Evolutionary conservation across 2,797 vertebrate genomes (phyloP), one percentile per base, ranked within the genome.

Genomic region (Microhierax caerulescens): DNA sequence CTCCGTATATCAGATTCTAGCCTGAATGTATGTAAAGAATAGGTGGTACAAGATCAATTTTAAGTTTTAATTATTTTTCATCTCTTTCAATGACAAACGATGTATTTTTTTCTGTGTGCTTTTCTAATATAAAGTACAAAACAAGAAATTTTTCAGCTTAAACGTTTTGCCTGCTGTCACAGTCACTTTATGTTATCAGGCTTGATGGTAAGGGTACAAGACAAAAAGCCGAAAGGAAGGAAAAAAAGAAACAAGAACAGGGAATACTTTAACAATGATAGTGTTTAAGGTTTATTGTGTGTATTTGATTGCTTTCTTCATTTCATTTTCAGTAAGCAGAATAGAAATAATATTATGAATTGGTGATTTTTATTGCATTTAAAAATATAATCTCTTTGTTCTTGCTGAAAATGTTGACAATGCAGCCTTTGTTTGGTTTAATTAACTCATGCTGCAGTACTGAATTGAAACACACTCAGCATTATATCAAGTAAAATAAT

Each of bases 31-130:
- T 76, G 60, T 92, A 95, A 95, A 93, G 87, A 98, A 82, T 95
- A 98, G 95, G 86, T 97, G 92, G 67, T 37, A 9, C 81, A 90
- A 74, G 85, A 86, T 96, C 87, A 77, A 80, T 90, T 96, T 93
- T 90, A 94, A 97, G 95, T 97, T 97, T 98, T 98, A 98, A 97
- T 98, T 98, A 93, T 98, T 97, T 96, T 97, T 96, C 88, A 93
- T 96, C 95, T 86, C 84, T 96, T 96, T 82, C 64, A 79, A 51
- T 75, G 75, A 82, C 93, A 92, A 89, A 94, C 17, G 47, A 28
- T 91, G 68, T 51, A 1, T 13, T 60, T 94, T 96, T 95, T 93
- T 90, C 82, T 82, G 30, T 94, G 69, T 86, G 65, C 69, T 97
- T 95, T 97, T 95, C 90, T 96, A 95, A 96, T 97, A 94, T 96